Conservation (phyloP, 1,140 invertebrate species). For the Aphaenogaster floridana region DNA sequence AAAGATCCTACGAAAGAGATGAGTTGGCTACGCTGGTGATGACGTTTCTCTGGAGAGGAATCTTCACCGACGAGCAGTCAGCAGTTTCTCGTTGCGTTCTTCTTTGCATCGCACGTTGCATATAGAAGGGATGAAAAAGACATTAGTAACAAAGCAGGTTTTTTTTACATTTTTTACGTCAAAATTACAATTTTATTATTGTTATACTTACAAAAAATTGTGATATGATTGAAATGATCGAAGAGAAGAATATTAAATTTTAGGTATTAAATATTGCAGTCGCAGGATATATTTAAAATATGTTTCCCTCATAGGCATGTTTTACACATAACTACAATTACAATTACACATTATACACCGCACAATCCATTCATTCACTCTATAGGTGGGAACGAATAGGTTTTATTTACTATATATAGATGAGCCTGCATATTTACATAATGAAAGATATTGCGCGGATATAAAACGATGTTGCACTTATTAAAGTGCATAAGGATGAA, state of each 20-base stretch:
- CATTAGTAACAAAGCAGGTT: background rate
- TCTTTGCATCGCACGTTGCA: background rate
- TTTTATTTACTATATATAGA: conserved; percentile 13
- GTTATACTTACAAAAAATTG: background rate
- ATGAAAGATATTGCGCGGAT: conserved; percentile 42
- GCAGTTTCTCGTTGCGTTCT: background rate
- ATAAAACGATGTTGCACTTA: conserved; percentile 1
- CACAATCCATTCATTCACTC: background rate
- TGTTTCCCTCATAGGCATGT: background rate
- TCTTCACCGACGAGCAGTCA: background rate
- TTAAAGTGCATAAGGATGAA: background rate
- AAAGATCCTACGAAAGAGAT: background rate
- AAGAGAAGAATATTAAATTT: background rate
- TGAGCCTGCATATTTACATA: conserved; percentile 68
- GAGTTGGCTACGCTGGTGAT: background rate
- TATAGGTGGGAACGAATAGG: background rate
- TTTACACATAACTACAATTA: too few relatives aligned
- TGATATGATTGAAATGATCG: background rate
- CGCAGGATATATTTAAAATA: conserved; percentile 45
- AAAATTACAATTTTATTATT: background rate
- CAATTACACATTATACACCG: background rate
- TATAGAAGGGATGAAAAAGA: background rate
- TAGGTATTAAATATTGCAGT: conserved; percentile 8
- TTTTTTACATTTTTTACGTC: background rate
- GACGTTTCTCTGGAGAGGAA: background rate